phyloP scores from a whole-genome alignment of 2,113 vertebrate genomes.

The Sinocyclocheilus maitianheensis region DNA sequence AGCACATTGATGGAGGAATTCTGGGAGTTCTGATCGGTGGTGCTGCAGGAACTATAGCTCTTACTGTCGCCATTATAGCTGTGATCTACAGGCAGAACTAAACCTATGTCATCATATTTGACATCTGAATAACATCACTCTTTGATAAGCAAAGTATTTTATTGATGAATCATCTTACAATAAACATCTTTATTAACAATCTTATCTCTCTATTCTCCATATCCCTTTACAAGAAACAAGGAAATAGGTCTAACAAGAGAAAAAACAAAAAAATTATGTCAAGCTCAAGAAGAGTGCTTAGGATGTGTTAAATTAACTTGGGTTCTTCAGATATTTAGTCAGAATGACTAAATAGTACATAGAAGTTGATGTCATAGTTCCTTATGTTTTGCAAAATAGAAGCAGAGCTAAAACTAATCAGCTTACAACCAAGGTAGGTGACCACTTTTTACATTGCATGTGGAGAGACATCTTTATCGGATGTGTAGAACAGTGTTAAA shows the following conservation, averaged over 20 bases:
- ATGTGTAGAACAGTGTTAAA: background rate
- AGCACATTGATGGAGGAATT: conserved; percentile 56
- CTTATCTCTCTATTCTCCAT: background rate
- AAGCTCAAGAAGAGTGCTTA: background rate
- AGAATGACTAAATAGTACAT: background rate
- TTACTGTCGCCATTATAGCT: conserved; percentile 63
- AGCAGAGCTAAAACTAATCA: conserved; percentile 14
- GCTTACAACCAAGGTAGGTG: background rate
- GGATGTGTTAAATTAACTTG: background rate
- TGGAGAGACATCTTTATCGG: background rate
- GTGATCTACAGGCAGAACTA: conserved; percentile 57
- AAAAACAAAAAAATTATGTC: background rate
- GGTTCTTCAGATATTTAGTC: background rate
- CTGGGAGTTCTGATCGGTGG: conserved; percentile 67
- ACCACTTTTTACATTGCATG: conserved; percentile 6
- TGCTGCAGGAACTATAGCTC: conserved; percentile 50
- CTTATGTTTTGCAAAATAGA: background rate
- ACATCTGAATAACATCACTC: background rate
- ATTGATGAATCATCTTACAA: background rate
- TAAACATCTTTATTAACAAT: conserved; percentile 4
- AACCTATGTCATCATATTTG: conserved; percentile 8
- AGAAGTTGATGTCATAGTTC: background rate
- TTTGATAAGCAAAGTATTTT: too few species aligned
- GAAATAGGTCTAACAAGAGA: background rate
- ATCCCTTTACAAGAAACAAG: background rate